These are phyloP conservation scores for Pimpla rufipes DNA, from an alignment of 2,888 invertebrate genomes.

Conservation along the genomic window DNA sequence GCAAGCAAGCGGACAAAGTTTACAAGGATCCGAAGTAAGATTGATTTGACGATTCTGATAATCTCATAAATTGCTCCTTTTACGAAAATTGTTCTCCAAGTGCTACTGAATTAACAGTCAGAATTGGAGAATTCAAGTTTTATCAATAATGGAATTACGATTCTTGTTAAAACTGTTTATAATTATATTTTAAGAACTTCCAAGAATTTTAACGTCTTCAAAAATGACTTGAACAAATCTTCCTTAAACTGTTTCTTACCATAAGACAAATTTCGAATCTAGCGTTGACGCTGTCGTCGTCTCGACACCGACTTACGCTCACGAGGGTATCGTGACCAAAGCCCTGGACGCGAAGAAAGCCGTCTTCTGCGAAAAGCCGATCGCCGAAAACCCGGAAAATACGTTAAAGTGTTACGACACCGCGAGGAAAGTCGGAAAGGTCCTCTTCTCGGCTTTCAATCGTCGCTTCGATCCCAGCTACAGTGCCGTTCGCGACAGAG, in stretches of 20 bases:
- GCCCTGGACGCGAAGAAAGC: slow-evolving; percentile 87
- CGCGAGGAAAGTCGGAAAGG: slow-evolving; percentile 87
- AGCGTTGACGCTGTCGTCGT: slow-evolving; percentile 87
- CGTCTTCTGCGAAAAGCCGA: slow-evolving; percentile 91
- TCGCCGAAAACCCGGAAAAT: slow-evolving; percentile 87
- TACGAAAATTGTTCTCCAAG: too few species aligned
- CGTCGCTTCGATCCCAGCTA: slow-evolving; percentile 90
- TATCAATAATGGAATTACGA: neutral
- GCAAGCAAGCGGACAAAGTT: slow-evolving; percentile 86
- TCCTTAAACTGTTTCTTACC: neutral
- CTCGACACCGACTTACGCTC: slow-evolving; percentile 88
- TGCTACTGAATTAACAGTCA: too few species aligned
- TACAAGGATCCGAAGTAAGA: slow-evolving; percentile 87
- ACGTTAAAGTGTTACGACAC: slow-evolving; percentile 87
- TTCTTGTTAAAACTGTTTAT: too few species aligned
- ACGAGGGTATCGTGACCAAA: slow-evolving; percentile 87
- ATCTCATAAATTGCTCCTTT: slow-evolving; percentile 10
- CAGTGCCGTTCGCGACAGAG: slow-evolving; percentile 85
- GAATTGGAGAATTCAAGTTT: neutral
- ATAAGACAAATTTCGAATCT: neutral
- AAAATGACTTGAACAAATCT: neutral
- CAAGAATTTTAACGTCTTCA: too few species aligned
- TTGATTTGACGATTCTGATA: neutral
- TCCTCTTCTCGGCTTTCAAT: slow-evolving; percentile 89
- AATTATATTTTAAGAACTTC: too few species aligned